Base-by-base conservation (phyloP, 1,140 invertebrate species). In the Spodoptera litura region DNA sequence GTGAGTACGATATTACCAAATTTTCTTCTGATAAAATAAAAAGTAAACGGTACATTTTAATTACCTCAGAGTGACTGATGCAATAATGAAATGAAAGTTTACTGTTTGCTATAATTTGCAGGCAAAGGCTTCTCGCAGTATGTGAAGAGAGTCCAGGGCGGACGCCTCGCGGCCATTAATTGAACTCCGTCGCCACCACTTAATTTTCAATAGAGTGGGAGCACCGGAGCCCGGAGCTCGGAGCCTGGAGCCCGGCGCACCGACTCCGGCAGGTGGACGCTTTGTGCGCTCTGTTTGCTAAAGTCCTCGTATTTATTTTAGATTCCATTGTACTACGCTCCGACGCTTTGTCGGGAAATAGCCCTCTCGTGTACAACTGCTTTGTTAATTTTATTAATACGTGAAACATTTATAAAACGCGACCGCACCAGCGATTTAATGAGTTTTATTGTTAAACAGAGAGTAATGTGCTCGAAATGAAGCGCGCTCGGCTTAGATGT, bases 301-400 rank as follows among this genome's bases (percentile, higher is more conserved):
- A 92, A 93, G 82, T 93, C 89, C 87, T 88, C 85, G 88, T 94
- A 93, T 94, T 94, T 94, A 94, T 94, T 94, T 92, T 93, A 93
- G 88, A 91, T 89, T 88, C 93, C 81, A 92, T 94, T 94, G 93
- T 94, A 79, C 85, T 85, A 61, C 88, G 87, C 88, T 89, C 88
- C 87, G 81, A 90, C 89, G 92, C 90, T 92, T 93, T 93, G 93
- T 90, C 87, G 88, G 85, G 78, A 88, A 91, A 91, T 90, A 91
- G 91, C 89, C 90, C 89, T 89, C 85, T 81, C 86, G 85, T 85
- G 79, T 81, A 89, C 84, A 64, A 72, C 83, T 83, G 88, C 91
- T 93, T 93, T 93, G 93, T 93, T 93, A 93, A 93, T 94, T 92
- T 94, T 94, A 94, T 94, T 93, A 94, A 93, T 92, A 92, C 90